Evolutionary conservation across 2,113 vertebrate species (phyloP), one percentile per base, ranked within the genome.

Genomic region (Blennius ocellaris): DNA sequence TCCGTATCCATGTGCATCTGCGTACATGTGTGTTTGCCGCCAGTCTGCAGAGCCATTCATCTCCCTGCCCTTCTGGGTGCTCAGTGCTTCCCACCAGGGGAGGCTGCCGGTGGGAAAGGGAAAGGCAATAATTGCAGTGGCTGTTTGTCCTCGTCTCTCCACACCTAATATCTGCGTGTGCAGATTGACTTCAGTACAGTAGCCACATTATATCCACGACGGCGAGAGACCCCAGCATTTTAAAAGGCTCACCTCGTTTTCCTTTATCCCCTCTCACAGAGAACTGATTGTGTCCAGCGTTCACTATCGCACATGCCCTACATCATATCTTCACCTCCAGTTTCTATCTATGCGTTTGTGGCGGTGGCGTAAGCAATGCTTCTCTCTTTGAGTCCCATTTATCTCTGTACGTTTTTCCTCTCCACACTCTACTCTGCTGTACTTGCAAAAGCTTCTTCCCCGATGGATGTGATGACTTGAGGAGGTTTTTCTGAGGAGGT

Each of bases 41-140:
- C 71, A 69, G 75, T 73, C 80, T 79, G 86, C 73, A 81, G 79
- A 86, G 80, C 83, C 77, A 81, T 85, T 76, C 65, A 70, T 85
- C 56, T 76, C 57, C 55, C 45, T 60, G 49, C 73, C 73, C 76
- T 81, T 55, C 50, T 51, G 7, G 51, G 67, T 64, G 60, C 55
- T 65, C 41, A n/a, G 61, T 30, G 14, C 47, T 75, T 81, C 53
- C 87, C 82, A 69, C 76, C 75, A 63, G 74, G 79, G 87, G 76
- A 69, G 73, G 80, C 76, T 80, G 81, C 81, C 39, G 15, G 58
- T 55, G 49, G 78, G 64, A 80, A 60, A 52, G 56, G 49, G 78
- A 66, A 80, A 60, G 55, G 56, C 52, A 56, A 84, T 83, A 84
- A 86, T 85, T 91, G 87, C 60, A 8, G 77, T 41, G 49, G 69